Evolutionary conservation across 2,888 invertebrate species (phyloP).

Genomic region (Muscina levida): DNA sequence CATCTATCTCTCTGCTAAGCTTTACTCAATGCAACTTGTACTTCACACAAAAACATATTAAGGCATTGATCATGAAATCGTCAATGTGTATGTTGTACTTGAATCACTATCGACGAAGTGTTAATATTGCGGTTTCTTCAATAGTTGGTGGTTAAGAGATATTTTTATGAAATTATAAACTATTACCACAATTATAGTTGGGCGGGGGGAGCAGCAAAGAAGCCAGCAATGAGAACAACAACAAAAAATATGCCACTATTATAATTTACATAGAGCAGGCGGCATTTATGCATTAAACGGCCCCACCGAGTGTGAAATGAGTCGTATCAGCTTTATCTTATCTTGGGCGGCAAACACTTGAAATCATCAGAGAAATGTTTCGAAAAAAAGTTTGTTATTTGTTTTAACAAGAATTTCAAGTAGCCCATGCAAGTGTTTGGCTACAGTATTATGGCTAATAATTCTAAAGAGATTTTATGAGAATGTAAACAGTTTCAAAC

Average conservation of each 20-base stretch:
- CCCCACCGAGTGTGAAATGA: constrained; percentile 64
- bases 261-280: constrained; percentile 60
- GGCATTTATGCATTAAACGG: constrained; percentile 50
- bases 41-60: background rate
- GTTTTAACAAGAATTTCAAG: too few species aligned
- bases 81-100: constrained; percentile 40
- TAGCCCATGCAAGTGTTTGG: too few species aligned
- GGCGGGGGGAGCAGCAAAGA: background rate
- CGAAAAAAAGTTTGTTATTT: too few species aligned
- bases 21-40: background rate
- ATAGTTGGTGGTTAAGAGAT: background rate
- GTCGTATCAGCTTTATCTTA: constrained; percentile 31
- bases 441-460: too few species aligned
- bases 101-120: too few species aligned
- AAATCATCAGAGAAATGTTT: constrained; percentile 35
- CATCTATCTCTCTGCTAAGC: background rate
- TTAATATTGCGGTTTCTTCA: too few species aligned
- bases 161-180: constrained; percentile 28
- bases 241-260: constrained; percentile 37
- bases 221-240: background rate
- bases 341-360: constrained; percentile 36
- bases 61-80: constrained; percentile 63
- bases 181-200: background rate
- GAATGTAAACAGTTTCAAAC: too few species aligned
- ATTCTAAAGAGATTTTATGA: too few species aligned